These are phyloP conservation scores for Drosophila equinoxialis DNA, from an alignment of 1,140 invertebrate species.

Conservation along the genomic window DNA sequence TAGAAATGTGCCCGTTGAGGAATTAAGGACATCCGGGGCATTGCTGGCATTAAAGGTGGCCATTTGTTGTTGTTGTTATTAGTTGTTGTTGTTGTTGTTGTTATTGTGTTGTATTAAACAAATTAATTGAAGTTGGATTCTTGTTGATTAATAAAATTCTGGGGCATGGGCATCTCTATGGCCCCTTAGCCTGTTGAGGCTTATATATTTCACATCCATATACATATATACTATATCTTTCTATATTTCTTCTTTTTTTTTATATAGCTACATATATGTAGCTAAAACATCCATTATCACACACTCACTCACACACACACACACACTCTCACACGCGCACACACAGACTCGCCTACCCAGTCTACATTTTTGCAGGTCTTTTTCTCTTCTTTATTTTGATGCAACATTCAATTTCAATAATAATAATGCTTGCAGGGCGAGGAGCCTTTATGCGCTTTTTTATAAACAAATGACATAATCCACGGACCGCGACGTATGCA, in stretches of 20 bases:
- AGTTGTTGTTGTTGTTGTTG: conserved; percentile 49
- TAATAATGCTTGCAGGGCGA: conserved; percentile 54
- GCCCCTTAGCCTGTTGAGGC: conserved; percentile 41
- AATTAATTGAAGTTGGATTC: conserved; percentile 7
- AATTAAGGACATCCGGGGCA: conserved; percentile 70
- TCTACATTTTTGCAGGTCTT: conserved; percentile 78
- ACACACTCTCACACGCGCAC: conserved; percentile 42
- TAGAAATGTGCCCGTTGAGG: conserved; percentile 66
- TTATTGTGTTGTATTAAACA: conserved; percentile 28
- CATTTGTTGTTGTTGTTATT: conserved; percentile 50
- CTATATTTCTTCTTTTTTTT: conserved; percentile 40
- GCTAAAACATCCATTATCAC: conserved; percentile 69
- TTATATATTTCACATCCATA: conserved; percentile 53
- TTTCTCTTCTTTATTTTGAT: conserved; percentile 60
- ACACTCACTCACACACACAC: conserved; percentile 44
- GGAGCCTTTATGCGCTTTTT: conserved; percentile 53
- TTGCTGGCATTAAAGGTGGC: conserved; percentile 69
- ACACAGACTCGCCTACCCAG: conserved; percentile 49
- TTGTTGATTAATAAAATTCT: conserved; percentile 24
- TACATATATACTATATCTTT: conserved; percentile 24
- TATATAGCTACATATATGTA: conserved; percentile 20
- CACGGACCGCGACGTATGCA: conserved; percentile 67
- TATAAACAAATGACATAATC: conserved; percentile 81
- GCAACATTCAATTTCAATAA: conserved; percentile 61
- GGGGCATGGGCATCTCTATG: conserved; percentile 35